These are phyloP conservation scores for Temnothorax ravouxi DNA, from an alignment of 2,888 invertebrate genomes.

Conservation along the genomic window DNA sequence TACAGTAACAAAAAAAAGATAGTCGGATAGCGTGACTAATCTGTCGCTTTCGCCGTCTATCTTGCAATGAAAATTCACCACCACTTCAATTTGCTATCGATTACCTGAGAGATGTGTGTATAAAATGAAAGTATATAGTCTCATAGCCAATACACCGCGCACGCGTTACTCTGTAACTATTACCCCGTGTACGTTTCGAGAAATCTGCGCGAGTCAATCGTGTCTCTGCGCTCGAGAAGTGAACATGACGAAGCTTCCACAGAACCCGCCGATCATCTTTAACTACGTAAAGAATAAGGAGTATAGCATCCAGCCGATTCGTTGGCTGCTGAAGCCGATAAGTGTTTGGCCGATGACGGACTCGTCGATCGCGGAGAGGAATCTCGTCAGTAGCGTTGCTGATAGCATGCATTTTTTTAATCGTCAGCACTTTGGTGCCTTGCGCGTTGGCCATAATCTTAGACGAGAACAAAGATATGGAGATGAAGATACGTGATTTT, in stretches of 20 bases:
- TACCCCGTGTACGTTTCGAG: not conserved
- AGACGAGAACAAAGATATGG: constrained; percentile 65
- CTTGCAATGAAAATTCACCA: not conserved
- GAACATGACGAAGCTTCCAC: constrained; percentile 21
- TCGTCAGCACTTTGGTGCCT: constrained; percentile 63
- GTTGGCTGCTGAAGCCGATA: constrained; percentile 74
- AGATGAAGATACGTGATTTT: constrained; percentile 69
- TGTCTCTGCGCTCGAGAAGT: not conserved
- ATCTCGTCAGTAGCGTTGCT: constrained; percentile 20
- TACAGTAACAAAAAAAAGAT: not conserved
- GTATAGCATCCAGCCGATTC: constrained; percentile 74
- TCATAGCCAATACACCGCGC: constrained; percentile 3
- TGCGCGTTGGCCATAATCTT: constrained; percentile 67
- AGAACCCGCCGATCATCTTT: constrained; percentile 20
- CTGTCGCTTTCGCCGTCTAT: not conserved
- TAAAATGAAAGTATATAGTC: constrained; percentile 19
- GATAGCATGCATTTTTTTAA: constrained; percentile 43
- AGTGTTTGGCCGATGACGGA: constrained; percentile 75
- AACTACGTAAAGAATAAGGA: constrained; percentile 65
- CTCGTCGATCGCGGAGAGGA: constrained; percentile 41
- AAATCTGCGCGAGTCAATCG: constrained; percentile 21
- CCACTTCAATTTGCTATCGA: constrained; percentile 30
- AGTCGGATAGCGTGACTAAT: not conserved
- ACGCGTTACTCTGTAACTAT: constrained; percentile 16
- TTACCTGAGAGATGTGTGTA: not conserved